Conservation (phyloP, 2,888 invertebrate species). For the Tachina fera region DNA sequence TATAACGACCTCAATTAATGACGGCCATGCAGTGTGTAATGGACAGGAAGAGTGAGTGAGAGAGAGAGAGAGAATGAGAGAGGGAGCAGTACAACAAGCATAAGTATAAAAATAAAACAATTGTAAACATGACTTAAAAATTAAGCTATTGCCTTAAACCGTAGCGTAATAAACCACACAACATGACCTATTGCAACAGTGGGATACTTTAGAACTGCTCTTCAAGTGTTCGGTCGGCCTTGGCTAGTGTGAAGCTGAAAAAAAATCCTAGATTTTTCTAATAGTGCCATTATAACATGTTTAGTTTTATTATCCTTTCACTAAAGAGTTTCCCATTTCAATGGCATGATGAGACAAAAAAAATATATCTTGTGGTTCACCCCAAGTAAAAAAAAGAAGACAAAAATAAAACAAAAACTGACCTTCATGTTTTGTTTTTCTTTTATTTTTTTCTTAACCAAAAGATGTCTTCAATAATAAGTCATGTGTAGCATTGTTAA, state of each 20-base stretch:
- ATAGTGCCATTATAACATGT: conserved; percentile 9
- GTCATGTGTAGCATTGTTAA: conserved; percentile 8
- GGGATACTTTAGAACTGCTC: background rate
- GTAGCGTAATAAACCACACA: conserved; percentile 72
- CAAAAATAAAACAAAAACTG: background rate
- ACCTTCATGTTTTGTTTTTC: conserved; percentile 18
- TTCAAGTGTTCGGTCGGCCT: conserved; percentile 23
- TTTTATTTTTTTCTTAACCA: background rate
- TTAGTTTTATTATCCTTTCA: background rate
- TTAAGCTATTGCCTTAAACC: conserved; percentile 53
- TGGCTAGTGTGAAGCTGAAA: background rate
- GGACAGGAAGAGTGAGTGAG: background rate
- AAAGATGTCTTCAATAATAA: background rate
- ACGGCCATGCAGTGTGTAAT: conserved; percentile 11
- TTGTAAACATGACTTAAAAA: conserved; percentile 52
- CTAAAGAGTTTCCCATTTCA: background rate
- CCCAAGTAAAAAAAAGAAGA: conserved; percentile 20
- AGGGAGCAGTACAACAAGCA: background rate
- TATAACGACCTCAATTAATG: conserved; percentile 78
- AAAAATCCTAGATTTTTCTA: conserved; percentile 19
- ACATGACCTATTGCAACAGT: conserved; percentile 57
- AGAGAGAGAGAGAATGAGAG: background rate
- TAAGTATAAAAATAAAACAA: background rate
- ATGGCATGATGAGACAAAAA: background rate
- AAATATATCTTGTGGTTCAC: conserved; percentile 61